Evolutionary conservation across 2,113 vertebrate species (phyloP).

Genomic region (Tachysurus fulvidraco): DNA sequence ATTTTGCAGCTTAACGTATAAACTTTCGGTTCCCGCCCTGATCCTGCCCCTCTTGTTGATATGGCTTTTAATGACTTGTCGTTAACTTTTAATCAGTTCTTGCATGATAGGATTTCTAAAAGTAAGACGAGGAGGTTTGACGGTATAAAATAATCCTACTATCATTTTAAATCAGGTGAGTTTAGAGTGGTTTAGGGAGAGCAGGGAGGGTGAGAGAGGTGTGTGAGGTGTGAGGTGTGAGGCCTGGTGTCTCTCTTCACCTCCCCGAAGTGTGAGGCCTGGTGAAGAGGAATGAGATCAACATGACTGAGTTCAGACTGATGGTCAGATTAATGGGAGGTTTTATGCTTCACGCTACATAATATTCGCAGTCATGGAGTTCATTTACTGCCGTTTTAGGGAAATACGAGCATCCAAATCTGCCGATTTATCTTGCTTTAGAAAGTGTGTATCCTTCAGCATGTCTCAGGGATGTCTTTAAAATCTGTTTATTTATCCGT

Average conservation of each 20-base stretch:
- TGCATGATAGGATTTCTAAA: not conserved
- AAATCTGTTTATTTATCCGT: not conserved
- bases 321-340: not conserved
- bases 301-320: not conserved
- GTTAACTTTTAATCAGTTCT: not conserved
- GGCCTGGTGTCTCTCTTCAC: conserved; percentile 38
- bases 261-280: conserved; percentile 31
- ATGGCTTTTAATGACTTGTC: not conserved
- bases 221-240: conserved; percentile 39
- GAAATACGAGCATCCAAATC: no score
- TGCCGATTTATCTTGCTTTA: not conserved
- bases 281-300: conserved; percentile 19
- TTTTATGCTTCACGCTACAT: not conserved
- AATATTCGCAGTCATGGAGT: not conserved
- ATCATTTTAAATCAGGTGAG: not conserved
- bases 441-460: not conserved
- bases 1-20: not conserved
- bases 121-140: not conserved
- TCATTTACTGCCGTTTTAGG: no score
- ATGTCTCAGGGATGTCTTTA: not conserved
- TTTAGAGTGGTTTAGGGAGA: not conserved
- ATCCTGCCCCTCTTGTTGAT: not conserved
- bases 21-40: not conserved
- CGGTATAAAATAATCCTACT: not conserved
- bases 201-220: conserved; percentile 28